Evolutionary conservation across 2,797 vertebrate species (phyloP).

Genomic region (Avahi laniger): DNA sequence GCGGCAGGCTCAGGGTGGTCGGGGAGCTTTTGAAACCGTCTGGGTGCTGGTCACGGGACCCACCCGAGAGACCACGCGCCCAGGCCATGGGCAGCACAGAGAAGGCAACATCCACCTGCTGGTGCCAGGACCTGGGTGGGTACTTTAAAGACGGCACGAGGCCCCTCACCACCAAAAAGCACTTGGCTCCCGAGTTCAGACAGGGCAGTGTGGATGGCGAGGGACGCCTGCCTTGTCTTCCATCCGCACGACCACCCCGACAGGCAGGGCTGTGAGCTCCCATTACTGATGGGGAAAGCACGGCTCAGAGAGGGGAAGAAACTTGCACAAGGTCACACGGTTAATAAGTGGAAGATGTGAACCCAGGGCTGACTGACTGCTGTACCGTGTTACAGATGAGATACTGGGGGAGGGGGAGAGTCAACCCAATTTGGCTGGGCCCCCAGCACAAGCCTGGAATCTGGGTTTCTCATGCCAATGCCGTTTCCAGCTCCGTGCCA

Average conservation of each 20-base stretch:
- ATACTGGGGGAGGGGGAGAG: background rate
- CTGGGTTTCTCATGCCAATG: background rate
- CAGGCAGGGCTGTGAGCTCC: background rate
- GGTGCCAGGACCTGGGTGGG: background rate
- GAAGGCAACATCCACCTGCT: background rate
- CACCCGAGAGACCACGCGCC: fast-evolving
- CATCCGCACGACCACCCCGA: fast-evolving
- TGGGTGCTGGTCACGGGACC: background rate
- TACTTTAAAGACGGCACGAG: background rate
- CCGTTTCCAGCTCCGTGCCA: background rate
- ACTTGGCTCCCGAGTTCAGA: background rate
- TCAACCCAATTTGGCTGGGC: background rate
- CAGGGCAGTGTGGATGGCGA: background rate
- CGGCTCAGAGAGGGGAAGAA: background rate
- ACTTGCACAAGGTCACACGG: background rate
- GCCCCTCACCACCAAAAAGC: background rate
- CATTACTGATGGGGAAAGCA: background rate
- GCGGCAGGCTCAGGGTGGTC: too few species aligned
- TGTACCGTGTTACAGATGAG: background rate
- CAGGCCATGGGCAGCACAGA: background rate
- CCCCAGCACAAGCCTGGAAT: background rate
- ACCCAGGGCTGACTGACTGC: background rate
- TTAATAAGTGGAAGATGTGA: background rate
- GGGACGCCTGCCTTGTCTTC: background rate
- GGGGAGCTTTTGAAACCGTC: background rate